These are phyloP conservation scores for Heteractis magnifica DNA, from an alignment of 92 coral and sea anemone genomes.

Conservation along the genomic window DNA sequence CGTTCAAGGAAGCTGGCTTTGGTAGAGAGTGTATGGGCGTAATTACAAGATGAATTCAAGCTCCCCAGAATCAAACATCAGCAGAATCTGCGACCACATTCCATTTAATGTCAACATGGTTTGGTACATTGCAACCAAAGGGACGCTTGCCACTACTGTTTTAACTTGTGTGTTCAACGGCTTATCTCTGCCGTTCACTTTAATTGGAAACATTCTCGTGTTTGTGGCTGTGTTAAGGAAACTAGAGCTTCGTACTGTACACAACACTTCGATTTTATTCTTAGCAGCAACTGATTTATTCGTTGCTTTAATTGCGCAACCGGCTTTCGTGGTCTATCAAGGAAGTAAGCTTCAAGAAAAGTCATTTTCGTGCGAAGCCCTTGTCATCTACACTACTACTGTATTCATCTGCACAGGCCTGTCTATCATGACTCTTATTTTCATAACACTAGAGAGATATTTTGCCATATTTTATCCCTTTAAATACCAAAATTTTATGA, in stretches of 20 bases:
- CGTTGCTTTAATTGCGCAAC: constrained; percentile 52
- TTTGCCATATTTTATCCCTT: constrained; percentile 74
- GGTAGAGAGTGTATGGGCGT: not conserved
- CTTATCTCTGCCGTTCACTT: constrained; percentile 61
- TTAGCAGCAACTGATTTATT: constrained; percentile 62
- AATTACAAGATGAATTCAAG: constrained; percentile 1
- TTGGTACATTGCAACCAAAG: constrained; percentile 36
- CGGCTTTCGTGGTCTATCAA: constrained; percentile 69
- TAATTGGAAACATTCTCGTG: constrained; percentile 59
- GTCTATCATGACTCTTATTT: constrained; percentile 57
- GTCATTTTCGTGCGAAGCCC: constrained; percentile 57
- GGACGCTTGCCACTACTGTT: constrained; percentile 46
- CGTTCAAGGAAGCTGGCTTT: not conserved
- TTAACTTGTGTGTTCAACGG: constrained; percentile 65
- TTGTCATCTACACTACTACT: constrained; percentile 54
- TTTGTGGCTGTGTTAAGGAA: constrained; percentile 70
- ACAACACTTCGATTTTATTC: constrained; percentile 73
- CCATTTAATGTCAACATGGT: constrained; percentile 67
- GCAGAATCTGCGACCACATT: constrained; percentile 38
- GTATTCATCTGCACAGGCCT: constrained; percentile 69
- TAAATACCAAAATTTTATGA: constrained; percentile 55
- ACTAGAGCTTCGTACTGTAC: constrained; percentile 59
- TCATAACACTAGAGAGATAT: constrained; percentile 69
- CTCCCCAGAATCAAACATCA: not conserved
- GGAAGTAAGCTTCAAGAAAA: constrained; percentile 47